Evolutionary conservation across 2,797 vertebrate species (phyloP).

Genomic region (Tokudaia tokunoshimensis): DNA sequence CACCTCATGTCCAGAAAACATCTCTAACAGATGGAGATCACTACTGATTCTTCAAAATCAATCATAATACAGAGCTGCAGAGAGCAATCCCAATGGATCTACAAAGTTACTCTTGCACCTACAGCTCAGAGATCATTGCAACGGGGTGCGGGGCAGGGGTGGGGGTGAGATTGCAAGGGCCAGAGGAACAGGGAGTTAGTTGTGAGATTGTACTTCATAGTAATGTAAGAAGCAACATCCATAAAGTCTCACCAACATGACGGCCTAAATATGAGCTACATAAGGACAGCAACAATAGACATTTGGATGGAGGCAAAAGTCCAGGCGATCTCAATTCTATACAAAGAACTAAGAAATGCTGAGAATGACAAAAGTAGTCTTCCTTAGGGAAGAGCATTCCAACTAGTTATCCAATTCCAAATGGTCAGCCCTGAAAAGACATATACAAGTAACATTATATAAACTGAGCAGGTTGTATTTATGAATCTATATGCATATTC

Average conservation of each 20-base stretch:
- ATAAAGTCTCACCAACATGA: neutral
- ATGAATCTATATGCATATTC: neutral
- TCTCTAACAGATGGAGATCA: neutral
- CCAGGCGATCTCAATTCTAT: neutral
- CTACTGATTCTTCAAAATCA: neutral
- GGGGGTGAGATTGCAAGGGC: neutral
- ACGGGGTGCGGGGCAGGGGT: neutral
- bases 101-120: neutral
- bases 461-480: neutral
- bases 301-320: neutral
- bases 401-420: neutral
- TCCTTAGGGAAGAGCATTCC: neutral
- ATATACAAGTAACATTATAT: neutral
- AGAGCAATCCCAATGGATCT: neutral
- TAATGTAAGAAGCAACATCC: neutral
- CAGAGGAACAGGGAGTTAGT: neutral
- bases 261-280: neutral
- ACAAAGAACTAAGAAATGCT: neutral
- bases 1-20: neutral
- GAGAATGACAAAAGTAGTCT: neutral
- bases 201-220: neutral
- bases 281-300: neutral
- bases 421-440: neutral
- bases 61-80: neutral
- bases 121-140: neutral